These are phyloP conservation scores for Lycophotia porphyrea DNA, from an alignment of 2,888 invertebrate genomes.

Conservation along the genomic window DNA sequence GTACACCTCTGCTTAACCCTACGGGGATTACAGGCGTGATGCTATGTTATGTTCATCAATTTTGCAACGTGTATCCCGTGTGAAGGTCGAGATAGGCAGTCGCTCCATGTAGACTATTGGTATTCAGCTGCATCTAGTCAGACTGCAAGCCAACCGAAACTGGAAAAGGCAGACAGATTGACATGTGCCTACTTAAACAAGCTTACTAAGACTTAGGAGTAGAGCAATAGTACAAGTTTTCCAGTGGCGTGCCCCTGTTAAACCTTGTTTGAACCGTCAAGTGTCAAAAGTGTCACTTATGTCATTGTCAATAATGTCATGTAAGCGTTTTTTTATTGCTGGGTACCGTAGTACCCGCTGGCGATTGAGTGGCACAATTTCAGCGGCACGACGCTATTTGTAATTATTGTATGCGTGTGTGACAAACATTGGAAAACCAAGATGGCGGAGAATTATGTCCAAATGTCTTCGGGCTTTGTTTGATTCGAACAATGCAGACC, in stretches of 20 bases:
- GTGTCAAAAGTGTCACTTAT: too few species aligned
- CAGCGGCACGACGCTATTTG: constrained; percentile 25
- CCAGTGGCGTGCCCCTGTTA: too few species aligned
- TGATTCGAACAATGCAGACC: constrained; percentile 40
- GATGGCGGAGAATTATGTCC: constrained; percentile 47
- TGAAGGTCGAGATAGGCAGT: neutral
- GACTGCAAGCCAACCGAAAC: neutral
- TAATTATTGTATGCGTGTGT: constrained; percentile 19
- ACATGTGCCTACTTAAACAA: neutral
- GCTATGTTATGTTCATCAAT: too few species aligned
- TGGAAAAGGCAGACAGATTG: neutral
- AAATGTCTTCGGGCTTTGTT: constrained; percentile 50
- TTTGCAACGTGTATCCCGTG: neutral
- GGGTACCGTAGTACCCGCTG: too few species aligned
- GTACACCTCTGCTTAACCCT: too few species aligned
- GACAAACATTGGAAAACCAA: constrained; percentile 37
- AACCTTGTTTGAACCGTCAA: too few species aligned
- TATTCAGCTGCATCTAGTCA: neutral
- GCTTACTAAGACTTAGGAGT: neutral
- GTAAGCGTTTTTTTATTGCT: too few species aligned
- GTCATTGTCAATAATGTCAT: too few species aligned
- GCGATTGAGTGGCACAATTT: too few species aligned
- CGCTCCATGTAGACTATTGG: neutral
- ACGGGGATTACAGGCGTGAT: too few species aligned
- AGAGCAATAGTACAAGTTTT: constrained; percentile 4